These are phyloP conservation scores for Eubasilissa splendida DNA, from an alignment of 2,888 invertebrate species.

Conservation along the genomic window DNA sequence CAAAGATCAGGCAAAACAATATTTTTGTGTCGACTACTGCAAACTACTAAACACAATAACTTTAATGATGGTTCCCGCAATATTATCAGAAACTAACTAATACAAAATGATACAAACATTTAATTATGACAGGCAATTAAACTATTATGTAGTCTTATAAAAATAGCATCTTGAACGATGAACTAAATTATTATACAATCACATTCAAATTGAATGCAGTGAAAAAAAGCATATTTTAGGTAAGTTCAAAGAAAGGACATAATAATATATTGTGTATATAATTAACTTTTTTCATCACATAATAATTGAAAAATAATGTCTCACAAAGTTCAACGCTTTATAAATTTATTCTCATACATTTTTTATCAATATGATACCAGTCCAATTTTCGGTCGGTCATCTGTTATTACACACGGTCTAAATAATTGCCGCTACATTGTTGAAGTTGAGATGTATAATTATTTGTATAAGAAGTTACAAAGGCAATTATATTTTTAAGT, in stretches of 20 bases:
- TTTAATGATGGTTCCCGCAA: no score
- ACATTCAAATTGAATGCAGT: no score
- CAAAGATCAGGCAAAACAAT: no score
- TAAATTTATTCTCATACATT: constrained; percentile 24
- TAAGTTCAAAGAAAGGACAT: not conserved
- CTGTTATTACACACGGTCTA: constrained; percentile 13
- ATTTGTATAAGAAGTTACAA: constrained; percentile 16
- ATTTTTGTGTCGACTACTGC: no score
- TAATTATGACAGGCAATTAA: no score
- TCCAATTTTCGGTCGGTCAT: not conserved
- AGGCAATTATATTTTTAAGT: constrained; percentile 16
- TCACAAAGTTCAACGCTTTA: not conserved
- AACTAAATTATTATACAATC: no score
- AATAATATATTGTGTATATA: not conserved
- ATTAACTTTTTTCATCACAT: not conserved
- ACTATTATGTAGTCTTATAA: no score
- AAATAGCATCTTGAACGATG: no score
- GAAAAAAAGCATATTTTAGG: no score
- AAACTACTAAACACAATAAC: no score
- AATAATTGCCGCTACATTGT: constrained; percentile 15
- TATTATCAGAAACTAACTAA: no score
- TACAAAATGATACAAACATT: no score
- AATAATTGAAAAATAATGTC: not conserved
- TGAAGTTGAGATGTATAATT: constrained; percentile 22
- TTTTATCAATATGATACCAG: constrained; percentile 19